These are phyloP conservation scores for Perithous albicinctus DNA, from an alignment of 2,888 invertebrate genomes.

Conservation along the genomic window DNA sequence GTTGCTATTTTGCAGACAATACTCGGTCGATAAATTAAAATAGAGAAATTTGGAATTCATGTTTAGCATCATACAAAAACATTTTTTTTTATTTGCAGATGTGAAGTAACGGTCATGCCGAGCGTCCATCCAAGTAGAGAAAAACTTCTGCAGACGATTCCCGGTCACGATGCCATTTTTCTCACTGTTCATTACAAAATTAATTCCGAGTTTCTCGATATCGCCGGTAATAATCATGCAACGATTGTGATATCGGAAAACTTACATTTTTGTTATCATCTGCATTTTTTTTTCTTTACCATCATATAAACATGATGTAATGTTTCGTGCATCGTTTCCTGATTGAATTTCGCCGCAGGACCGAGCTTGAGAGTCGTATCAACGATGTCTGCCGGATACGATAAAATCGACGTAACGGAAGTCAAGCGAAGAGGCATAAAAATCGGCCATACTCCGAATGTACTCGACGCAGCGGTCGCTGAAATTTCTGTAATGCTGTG, in stretches of 20 bases:
- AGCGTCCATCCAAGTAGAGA: slow-evolving; percentile 64
- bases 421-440: slow-evolving; percentile 90
- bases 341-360: slow-evolving; percentile 84
- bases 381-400: slow-evolving; percentile 94
- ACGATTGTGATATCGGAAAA: slow-evolving; percentile 3
- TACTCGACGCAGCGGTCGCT: slow-evolving; percentile 92
- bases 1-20: no score
- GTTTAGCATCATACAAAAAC: no score
- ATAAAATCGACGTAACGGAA: slow-evolving; percentile 92
- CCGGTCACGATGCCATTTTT: slow-evolving; percentile 79
- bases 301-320: neutral
- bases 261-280: slow-evolving; percentile 16
- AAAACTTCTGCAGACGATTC: slow-evolving; percentile 75
- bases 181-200: slow-evolving; percentile 78
- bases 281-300: neutral
- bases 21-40: no score
- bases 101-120: slow-evolving; percentile 78
- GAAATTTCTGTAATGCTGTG: slow-evolving; percentile 92
- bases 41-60: no score
- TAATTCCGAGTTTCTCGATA: slow-evolving; percentile 87
- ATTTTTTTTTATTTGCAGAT: slow-evolving; percentile 72
- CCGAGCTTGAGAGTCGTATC: slow-evolving; percentile 90
- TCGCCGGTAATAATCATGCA: slow-evolving; percentile 86
- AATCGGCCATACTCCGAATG: slow-evolving; percentile 93
- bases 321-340: neutral